phyloP scores from a whole-genome alignment of 2,113 vertebrate genomes.

The Sigmodon hispidus region DNA sequence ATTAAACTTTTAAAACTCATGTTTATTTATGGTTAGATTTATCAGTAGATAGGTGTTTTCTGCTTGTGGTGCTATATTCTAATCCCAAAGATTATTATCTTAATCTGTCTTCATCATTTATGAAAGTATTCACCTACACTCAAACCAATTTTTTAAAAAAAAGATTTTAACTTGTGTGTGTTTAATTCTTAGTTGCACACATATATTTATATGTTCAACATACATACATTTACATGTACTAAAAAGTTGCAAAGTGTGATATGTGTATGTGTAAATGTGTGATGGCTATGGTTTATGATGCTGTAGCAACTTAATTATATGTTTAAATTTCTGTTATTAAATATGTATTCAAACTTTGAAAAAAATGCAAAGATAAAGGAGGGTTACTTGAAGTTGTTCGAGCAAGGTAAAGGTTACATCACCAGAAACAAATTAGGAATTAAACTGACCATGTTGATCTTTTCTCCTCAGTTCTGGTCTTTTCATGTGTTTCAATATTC shows the following conservation, averaged over 20 bases:
- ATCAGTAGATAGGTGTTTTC: neutral
- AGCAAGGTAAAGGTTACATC: neutral
- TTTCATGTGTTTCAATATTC: neutral
- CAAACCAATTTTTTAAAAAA: neutral
- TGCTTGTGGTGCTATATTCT: neutral
- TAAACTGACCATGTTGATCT: neutral
- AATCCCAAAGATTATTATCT: neutral
- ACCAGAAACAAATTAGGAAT: neutral
- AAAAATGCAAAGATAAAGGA: neutral
- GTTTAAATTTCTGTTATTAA: neutral
- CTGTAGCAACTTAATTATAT: neutral
- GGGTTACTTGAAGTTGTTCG: neutral
- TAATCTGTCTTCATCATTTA: neutral
- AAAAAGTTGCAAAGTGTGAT: too few relatives aligned
- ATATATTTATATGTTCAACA: neutral
- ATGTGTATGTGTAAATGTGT: neutral
- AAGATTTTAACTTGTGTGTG: neutral
- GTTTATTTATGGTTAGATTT: constrained; percentile 6
- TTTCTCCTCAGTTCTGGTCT: neutral
- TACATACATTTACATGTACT: neutral
- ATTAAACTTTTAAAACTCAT: neutral
- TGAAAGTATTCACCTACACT: neutral
- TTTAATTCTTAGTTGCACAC: neutral
- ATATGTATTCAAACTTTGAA: neutral
- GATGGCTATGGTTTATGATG: neutral